phyloP scores from a whole-genome alignment of 2,797 vertebrate genomes.

The Gymnocypris eckloni region DNA sequence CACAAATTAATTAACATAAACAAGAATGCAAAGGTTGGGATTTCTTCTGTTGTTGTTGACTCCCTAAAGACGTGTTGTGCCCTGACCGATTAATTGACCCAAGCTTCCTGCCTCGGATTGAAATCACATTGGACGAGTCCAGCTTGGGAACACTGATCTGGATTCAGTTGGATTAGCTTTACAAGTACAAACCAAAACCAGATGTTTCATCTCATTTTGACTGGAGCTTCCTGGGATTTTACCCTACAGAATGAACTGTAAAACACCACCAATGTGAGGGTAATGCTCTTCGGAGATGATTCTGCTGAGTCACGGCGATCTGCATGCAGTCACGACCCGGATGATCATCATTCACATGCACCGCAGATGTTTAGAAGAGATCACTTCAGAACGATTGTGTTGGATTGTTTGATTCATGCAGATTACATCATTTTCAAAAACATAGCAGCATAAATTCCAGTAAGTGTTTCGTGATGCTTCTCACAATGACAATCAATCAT shows the following conservation, averaged over 20 bases:
- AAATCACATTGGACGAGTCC: constrained; percentile 62
- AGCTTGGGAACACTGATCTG: constrained; percentile 63
- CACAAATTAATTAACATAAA: constrained; percentile 51
- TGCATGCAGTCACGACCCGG: neutral
- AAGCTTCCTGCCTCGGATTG: constrained; percentile 69
- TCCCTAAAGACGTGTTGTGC: constrained; percentile 63
- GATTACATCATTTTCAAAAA: constrained; percentile 28
- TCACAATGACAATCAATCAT: constrained; percentile 26
- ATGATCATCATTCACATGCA: neutral
- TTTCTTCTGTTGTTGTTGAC: constrained; percentile 56
- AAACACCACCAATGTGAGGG: neutral
- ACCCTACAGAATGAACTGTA: constrained; percentile 34
- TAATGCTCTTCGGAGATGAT: neutral
- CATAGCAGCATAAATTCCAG: constrained; percentile 10
- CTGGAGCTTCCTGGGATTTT: constrained; percentile 64
- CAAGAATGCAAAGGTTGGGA: constrained; percentile 56
- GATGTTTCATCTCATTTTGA: constrained; percentile 71
- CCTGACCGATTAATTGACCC: constrained; percentile 71
- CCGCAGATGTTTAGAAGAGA: constrained; percentile 32
- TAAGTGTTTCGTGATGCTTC: constrained; percentile 4
- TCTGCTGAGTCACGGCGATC: neutral
- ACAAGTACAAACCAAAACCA: constrained; percentile 76
- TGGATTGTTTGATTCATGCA: constrained; percentile 18
- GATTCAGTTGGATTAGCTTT: constrained; percentile 61
- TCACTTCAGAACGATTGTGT: constrained; percentile 1